Percentiles rank a stretch among this genome's conserved stretches.
phyloP scores from a whole-genome alignment of 2,797 vertebrate species.

The Aeoliscus strigatus region DNA sequence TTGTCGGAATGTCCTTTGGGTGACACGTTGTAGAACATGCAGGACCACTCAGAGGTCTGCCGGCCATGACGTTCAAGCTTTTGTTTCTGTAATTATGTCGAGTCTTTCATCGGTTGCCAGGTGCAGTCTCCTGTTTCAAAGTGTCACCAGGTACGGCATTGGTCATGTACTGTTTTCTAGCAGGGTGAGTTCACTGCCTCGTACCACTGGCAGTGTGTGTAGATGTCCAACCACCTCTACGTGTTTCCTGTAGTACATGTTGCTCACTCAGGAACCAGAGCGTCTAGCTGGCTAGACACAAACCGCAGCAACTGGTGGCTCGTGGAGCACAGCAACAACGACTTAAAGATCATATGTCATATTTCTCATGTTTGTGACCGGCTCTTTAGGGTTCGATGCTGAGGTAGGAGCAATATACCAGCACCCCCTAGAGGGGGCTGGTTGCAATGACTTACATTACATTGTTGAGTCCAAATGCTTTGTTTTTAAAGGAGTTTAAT shows the following conservation, averaged over 20 bases:
- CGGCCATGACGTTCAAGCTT: constrained; percentile 56
- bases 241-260: constrained; percentile 30
- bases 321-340: constrained; percentile 25
- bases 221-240: constrained; percentile 19
- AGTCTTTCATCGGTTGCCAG: constrained; percentile 47
- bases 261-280: constrained; percentile 53
- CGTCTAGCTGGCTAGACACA: constrained; percentile 76
- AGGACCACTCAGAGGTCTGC: constrained; percentile 42
- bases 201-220: constrained; percentile 5
- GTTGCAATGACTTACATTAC: constrained; percentile 25
- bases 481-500: constrained; percentile 1
- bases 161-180: constrained; percentile 40
- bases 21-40: constrained; percentile 49
- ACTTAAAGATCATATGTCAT: constrained; percentile 41
- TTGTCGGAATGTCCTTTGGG: constrained; percentile 44
- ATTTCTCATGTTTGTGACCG: constrained; percentile 36
- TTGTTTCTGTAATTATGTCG: constrained; percentile 45
- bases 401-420: constrained; percentile 60
- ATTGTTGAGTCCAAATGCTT: constrained; percentile 25
- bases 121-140: constrained; percentile 69
- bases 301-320: constrained; percentile 30
- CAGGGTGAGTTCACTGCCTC: constrained; percentile 35
- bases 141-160: constrained; percentile 13
- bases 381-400: constrained; percentile 55
- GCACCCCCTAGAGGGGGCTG: constrained; percentile 60